Evolutionary conservation across 2,888 invertebrate genomes (phyloP).

Genomic region (Apomyelois bistriatella): DNA sequence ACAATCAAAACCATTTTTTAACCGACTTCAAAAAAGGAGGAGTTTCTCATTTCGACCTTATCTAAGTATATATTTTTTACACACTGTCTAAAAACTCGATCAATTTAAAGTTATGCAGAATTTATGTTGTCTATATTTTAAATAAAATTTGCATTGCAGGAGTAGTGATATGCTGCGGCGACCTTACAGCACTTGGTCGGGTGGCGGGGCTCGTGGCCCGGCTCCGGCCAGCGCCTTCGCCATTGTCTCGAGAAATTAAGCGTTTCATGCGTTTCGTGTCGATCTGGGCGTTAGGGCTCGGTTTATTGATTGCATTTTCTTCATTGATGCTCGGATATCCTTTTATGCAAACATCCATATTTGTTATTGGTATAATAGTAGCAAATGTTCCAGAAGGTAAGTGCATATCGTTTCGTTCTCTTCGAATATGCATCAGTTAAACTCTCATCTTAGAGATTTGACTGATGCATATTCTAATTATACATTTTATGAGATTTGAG

Average conservation of each 20-base stretch:
- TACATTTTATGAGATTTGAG: too few relatives aligned
- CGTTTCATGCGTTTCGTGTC: conserved; percentile 98
- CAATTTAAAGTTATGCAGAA: too few relatives aligned
- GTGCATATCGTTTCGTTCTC: not conserved
- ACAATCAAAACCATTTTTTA: too few relatives aligned
- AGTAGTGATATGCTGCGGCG: conserved; percentile 94
- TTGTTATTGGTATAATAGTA: conserved; percentile 97
- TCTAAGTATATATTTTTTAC: not conserved
- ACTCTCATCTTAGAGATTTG: too few relatives aligned
- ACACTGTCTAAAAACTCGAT: too few relatives aligned
- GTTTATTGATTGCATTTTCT: conserved; percentile 95
- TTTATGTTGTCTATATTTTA: too few relatives aligned
- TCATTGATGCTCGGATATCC: conserved; percentile 97
- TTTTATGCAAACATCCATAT: conserved; percentile 98
- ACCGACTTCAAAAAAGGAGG: too few relatives aligned
- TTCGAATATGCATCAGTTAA: too few relatives aligned
- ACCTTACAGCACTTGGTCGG: conserved; percentile 89
- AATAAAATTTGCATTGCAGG: conserved; percentile 36
- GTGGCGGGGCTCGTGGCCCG: conserved; percentile 96
- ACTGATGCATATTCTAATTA: too few relatives aligned
- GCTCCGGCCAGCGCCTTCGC: conserved; percentile 95
- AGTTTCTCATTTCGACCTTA: too few relatives aligned
- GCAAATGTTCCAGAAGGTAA: conserved; percentile 98
- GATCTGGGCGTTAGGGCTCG: conserved; percentile 92
- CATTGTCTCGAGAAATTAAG: conserved; percentile 96